Evolutionary conservation across 1,140 invertebrate species (phyloP).

Genomic region (Neelides sp.): DNA sequence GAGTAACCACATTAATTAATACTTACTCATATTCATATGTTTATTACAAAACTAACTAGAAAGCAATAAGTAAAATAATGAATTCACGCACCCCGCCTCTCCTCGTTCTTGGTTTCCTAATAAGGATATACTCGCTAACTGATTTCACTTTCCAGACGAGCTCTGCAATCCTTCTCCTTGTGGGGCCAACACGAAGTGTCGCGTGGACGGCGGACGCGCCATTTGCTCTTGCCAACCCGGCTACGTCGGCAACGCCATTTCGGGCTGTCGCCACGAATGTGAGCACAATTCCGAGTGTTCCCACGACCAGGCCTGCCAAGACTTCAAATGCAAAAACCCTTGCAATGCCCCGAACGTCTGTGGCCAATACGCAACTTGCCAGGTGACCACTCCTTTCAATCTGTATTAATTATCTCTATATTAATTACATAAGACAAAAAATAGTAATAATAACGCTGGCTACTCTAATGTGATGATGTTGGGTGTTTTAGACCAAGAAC

Average conservation of each 20-base stretch:
- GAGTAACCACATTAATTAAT: too few relatives aligned
- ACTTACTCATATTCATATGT: too few relatives aligned
- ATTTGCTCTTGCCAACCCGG: slow-evolving; percentile 61
- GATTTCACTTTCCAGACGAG: slow-evolving; percentile 46
- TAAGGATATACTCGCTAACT: too few relatives aligned
- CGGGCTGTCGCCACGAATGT: slow-evolving; percentile 26
- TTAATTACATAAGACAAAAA: background rate
- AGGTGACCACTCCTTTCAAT: slow-evolving; percentile 11
- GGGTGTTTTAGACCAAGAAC: background rate
- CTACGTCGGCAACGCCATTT: slow-evolving; percentile 47
- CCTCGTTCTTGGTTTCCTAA: too few relatives aligned
- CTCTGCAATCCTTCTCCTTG: slow-evolving; percentile 65
- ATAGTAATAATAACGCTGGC: background rate
- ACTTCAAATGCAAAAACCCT: slow-evolving; percentile 34
- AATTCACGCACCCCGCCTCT: too few relatives aligned
- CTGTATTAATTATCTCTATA: background rate
- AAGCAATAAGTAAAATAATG: too few relatives aligned
- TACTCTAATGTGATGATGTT: background rate
- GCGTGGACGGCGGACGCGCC: slow-evolving; percentile 50
- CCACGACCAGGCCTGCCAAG: slow-evolving; percentile 32
- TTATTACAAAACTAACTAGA: too few relatives aligned
- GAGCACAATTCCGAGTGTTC: slow-evolving; percentile 28
- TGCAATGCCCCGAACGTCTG: slow-evolving; percentile 31
- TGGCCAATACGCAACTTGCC: slow-evolving; percentile 32
- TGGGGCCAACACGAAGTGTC: slow-evolving; percentile 39